phyloP scores from a whole-genome alignment of 2,888 invertebrate genomes.

The Microchrysa polita region DNA sequence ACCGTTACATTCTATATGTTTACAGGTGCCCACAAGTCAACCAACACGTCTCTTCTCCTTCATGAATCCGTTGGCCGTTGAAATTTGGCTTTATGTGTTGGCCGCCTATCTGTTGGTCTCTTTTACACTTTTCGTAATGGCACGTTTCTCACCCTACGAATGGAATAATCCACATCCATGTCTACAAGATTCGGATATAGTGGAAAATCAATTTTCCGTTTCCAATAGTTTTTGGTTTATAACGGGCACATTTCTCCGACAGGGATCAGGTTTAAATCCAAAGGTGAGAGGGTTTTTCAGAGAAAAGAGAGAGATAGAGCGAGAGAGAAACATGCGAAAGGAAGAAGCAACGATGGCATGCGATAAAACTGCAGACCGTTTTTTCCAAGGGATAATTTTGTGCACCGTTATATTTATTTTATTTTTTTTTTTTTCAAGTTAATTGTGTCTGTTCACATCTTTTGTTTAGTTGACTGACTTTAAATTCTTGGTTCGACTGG shows the following conservation, averaged over 20 bases:
- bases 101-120: conserved; percentile 94
- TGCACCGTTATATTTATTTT: too few relatives aligned
- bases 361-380: too few relatives aligned
- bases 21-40: conserved; percentile 87
- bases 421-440: too few relatives aligned
- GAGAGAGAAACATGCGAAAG: too few relatives aligned
- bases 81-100: conserved; percentile 96
- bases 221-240: conserved; percentile 94
- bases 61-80: conserved; percentile 93
- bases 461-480: too few relatives aligned
- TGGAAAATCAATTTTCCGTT: conserved; percentile 96
- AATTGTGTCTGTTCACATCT: too few relatives aligned
- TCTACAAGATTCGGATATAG: conserved; percentile 81
- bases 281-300: conserved; percentile 74
- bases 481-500: too few relatives aligned
- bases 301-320: conserved; percentile 15
- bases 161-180: conserved; percentile 88
- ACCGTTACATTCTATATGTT: background rate
- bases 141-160: conserved; percentile 96
- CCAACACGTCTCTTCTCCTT: conserved; percentile 93
- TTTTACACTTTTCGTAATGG: conserved; percentile 94
- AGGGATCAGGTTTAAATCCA: conserved; percentile 85
- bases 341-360: too few relatives aligned
- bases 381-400: too few relatives aligned
- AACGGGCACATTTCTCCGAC: conserved; percentile 87